Conservation (phyloP, 2,797 vertebrate species). For the Thripadectes ignobilis region DNA sequence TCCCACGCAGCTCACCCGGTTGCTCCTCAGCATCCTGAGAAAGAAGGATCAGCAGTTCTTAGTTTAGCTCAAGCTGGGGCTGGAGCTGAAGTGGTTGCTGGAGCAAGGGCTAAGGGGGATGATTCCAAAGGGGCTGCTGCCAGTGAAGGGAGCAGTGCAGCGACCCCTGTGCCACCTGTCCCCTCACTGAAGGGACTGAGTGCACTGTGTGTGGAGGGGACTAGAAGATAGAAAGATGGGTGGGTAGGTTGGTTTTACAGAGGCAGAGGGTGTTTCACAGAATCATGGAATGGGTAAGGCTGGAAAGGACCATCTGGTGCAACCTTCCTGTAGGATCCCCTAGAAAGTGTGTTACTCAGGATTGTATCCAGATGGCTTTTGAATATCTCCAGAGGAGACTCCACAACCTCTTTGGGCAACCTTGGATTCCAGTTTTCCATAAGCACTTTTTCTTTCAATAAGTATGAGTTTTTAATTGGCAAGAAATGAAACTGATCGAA, state of each 20-base stretch:
- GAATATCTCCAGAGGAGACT: background rate
- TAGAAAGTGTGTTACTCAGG: background rate
- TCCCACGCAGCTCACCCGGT: conserved; percentile 94
- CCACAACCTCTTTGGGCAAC: background rate
- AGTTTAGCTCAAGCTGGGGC: background rate
- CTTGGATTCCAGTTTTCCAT: background rate
- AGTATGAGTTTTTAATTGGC: background rate
- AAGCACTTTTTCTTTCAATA: background rate
- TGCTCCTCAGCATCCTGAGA: conserved; percentile 93
- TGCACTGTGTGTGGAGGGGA: too few species aligned
- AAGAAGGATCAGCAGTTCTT: conserved; percentile 10
- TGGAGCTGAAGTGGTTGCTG: background rate
- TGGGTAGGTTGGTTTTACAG: background rate
- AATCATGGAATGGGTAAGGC: background rate
- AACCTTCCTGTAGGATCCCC: background rate
- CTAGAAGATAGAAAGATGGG: background rate
- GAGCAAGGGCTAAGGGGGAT: background rate
- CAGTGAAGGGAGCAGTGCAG: background rate
- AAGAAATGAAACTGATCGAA: background rate
- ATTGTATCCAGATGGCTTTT: background rate
- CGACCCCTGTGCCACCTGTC: background rate
- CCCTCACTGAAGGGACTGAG: background rate
- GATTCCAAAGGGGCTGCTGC: background rate
- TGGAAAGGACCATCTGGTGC: background rate
- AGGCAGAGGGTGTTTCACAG: background rate